Conservation (phyloP, 2,113 vertebrate genomes). For the Entelurus aequoreus region DNA sequence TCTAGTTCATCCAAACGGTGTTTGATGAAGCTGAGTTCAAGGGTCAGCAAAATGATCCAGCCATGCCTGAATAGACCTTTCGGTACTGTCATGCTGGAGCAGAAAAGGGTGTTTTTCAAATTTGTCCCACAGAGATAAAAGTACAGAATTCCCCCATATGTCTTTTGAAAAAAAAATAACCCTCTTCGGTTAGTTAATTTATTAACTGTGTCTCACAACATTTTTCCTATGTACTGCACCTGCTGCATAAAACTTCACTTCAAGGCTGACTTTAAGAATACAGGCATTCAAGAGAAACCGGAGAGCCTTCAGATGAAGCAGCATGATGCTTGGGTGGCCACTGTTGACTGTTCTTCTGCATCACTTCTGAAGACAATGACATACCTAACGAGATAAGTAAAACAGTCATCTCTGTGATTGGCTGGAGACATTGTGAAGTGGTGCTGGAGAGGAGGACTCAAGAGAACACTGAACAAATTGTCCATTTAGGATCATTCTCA, state of each 20-base stretch:
- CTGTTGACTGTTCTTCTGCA: not conserved
- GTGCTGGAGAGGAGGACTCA: not conserved
- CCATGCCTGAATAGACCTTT: no score
- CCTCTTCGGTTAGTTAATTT: not conserved
- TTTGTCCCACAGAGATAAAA: no score
- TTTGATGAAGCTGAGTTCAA: no score
- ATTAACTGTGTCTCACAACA: not conserved
- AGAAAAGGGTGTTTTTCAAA: no score
- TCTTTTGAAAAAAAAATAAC: not conserved
- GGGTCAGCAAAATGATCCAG: no score
- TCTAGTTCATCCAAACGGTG: no score
- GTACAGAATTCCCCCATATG: not conserved
- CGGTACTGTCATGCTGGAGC: no score
- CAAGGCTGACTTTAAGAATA: not conserved
- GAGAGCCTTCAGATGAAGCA: not conserved
- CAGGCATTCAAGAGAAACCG: not conserved
- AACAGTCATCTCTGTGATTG: not conserved
- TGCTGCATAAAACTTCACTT: not conserved
- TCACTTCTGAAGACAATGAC: not conserved
- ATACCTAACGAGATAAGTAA: not conserved
- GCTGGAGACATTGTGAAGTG: not conserved
- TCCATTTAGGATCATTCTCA: not conserved
- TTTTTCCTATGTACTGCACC: not conserved
- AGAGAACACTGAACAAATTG: not conserved
- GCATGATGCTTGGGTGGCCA: not conserved